Conservation (phyloP, 2,888 invertebrate genomes). For the Troides oblongomaculatus region DNA sequence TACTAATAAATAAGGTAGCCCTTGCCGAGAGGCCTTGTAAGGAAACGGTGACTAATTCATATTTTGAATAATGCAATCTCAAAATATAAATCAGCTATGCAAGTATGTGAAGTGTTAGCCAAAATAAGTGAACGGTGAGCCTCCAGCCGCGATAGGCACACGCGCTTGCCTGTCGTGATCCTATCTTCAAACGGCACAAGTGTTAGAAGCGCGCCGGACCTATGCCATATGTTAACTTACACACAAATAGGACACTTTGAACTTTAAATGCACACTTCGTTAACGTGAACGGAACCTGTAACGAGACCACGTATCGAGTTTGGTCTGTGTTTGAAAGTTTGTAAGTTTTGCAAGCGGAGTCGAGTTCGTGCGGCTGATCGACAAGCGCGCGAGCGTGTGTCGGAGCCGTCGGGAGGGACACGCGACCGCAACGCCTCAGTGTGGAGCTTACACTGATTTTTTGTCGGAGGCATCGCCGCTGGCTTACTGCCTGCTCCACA, state of each 20-base stretch:
- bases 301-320: slow-evolving; percentile 29
- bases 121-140: slow-evolving; percentile 74
- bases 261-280: slow-evolving; percentile 50
- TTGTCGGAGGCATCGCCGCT: slow-evolving; percentile 75
- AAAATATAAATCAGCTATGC: slow-evolving; percentile 50
- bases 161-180: slow-evolving; percentile 67
- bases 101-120: slow-evolving; percentile 62
- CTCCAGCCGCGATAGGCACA: slow-evolving; percentile 65
- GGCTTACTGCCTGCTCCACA: slow-evolving; percentile 69
- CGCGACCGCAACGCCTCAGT: slow-evolving; percentile 67
- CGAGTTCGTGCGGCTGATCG: slow-evolving; percentile 32
- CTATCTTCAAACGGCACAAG: slow-evolving; percentile 56
- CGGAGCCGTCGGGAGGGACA: slow-evolving; percentile 43
- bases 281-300: slow-evolving; percentile 32
- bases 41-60: slow-evolving; percentile 54
- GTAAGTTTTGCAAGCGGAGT: slow-evolving; percentile 40
- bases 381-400: slow-evolving; percentile 25
- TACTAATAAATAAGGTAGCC: slow-evolving; percentile 29
- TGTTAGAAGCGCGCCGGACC: slow-evolving; percentile 60
- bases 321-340: slow-evolving; percentile 21
- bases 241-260: slow-evolving; percentile 66
- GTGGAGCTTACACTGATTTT: slow-evolving; percentile 78
- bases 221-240: slow-evolving; percentile 75
- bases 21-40: slow-evolving; percentile 43
- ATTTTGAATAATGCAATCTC: slow-evolving; percentile 46